Evolutionary conservation across 1,140 invertebrate species (phyloP).

Genomic region (Caenorhabditis briggsae): DNA sequence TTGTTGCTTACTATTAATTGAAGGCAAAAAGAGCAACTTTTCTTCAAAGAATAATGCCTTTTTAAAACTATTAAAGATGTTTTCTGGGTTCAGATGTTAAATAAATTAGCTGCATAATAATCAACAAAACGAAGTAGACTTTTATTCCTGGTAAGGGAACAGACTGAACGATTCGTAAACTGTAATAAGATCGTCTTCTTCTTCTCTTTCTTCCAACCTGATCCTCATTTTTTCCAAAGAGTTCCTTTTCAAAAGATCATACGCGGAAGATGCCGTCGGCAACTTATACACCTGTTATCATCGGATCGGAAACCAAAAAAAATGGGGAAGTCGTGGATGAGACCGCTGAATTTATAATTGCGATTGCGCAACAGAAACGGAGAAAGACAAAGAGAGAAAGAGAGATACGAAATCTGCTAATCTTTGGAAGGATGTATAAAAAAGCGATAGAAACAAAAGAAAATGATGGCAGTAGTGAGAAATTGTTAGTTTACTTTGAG

Average conservation of each 20-base stretch:
- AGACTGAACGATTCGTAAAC: background rate
- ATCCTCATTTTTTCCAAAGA: background rate
- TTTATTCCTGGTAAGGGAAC: background rate
- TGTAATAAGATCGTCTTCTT: background rate
- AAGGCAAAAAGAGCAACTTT: too few species aligned
- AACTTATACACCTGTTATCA: slow-evolving; percentile 45
- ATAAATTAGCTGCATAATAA: too few species aligned
- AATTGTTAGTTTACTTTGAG: slow-evolving; percentile 51
- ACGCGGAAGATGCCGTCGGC: slow-evolving; percentile 21
- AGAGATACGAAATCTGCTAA: slow-evolving; percentile 1
- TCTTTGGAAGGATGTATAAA: slow-evolving; percentile 1
- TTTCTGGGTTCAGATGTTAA: too few species aligned
- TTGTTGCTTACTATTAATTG: too few species aligned
- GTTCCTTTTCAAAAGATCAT: background rate
- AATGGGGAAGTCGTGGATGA: background rate
- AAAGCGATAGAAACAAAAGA: background rate
- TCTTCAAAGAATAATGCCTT: too few species aligned
- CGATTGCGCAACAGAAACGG: slow-evolving; percentile 8
- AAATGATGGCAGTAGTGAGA: background rate
- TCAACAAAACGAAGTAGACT: too few species aligned
- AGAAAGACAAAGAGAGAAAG: slow-evolving; percentile 14
- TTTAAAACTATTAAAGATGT: too few species aligned
- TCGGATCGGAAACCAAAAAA: slow-evolving; percentile 15
- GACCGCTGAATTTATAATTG: slow-evolving; percentile 20
- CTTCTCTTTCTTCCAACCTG: background rate